Base-by-base conservation (phyloP, 1,140 invertebrate species). In the Ectropis grisescens region DNA sequence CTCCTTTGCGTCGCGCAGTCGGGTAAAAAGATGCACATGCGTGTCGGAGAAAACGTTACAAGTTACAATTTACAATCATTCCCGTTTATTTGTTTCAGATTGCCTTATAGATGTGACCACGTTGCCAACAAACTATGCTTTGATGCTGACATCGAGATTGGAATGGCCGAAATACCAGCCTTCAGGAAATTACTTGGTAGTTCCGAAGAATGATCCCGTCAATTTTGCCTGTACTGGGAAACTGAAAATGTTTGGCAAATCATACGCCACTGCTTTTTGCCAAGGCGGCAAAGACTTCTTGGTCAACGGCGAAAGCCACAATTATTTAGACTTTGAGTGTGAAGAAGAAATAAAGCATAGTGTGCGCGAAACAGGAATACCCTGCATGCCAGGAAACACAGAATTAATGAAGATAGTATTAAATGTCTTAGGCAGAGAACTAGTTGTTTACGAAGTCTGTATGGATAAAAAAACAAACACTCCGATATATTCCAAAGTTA, bases 401-500 rank as follows among this genome's bases (percentile, higher is more conserved):
- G 50, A 64, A 35, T 30, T 41, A 4, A 36, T 69, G 1, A 43
- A 51, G 14, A 29, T 81, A 5, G 70, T 66, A 9, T 78, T 47
- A 41, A 9, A 40, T 14, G n/a, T 47, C n/a, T n/a, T n/a, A 8
- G 24, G 23, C 6, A 33, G 26, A 19, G 30, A 42, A n/a, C 9
- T 58, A 13, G 22, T 38, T 27, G 53, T 65, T 2, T 82, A 68
- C 26, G 47, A 56, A 4, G 54, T 78, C 9, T 82, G 78, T 36
- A 51, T 64, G 2, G 54, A 72, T 33, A 51, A 52, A 22, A 32
- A 37, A 6, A 46, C 50, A 9, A 57, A 56, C 9, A 25, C 43
- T 3, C 56, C 70, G 2, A 16, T 70, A 16, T 76, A 61, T 43
- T 36, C 59, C 1, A 61, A 60, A 39, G 37, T 65, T 10, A 37